Percentiles rank a stretch among this genome's conserved stretches.
Evolutionary conservation across 2,113 vertebrate genomes (phyloP).

Genomic region (Dicentrarchus labrax): DNA sequence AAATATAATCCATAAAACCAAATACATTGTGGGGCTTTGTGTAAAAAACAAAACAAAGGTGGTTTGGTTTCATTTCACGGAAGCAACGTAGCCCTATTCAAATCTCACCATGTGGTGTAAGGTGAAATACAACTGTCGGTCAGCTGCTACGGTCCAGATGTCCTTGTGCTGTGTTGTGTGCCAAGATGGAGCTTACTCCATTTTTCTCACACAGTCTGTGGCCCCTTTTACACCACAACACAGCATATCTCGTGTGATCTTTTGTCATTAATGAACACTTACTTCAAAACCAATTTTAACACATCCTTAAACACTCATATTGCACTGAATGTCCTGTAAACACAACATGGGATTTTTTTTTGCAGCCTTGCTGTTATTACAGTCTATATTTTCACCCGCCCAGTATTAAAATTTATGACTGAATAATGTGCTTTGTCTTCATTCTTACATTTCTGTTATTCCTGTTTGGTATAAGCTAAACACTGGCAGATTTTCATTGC

Average conservation of each 20-base stretch:
- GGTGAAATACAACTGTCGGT: slow-evolving; percentile 56
- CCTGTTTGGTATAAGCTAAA: slow-evolving; percentile 42
- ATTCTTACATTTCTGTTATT: slow-evolving; percentile 26
- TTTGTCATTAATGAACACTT: slow-evolving; percentile 40
- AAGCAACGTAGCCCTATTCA: slow-evolving; percentile 4
- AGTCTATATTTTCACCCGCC: not conserved
- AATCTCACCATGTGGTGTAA: slow-evolving; percentile 56
- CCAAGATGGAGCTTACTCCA: slow-evolving; percentile 32
- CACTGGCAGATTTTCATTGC: slow-evolving; percentile 21
- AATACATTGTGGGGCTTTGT: not conserved
- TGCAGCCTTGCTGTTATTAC: slow-evolving; percentile 1
- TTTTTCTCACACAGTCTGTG: slow-evolving; percentile 32
- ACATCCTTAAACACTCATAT: slow-evolving; percentile 8
- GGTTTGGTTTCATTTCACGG: slow-evolving; percentile 15
- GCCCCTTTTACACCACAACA: not conserved
- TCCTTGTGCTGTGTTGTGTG: slow-evolving; percentile 35
- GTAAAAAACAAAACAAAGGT: not conserved
- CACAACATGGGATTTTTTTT: not conserved
- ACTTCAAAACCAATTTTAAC: slow-evolving; percentile 19
- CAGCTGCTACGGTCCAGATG: slow-evolving; percentile 67
- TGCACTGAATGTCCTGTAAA: not conserved
- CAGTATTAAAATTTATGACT: slow-evolving; percentile 3
- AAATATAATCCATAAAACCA: not conserved
- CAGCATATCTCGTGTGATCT: slow-evolving; percentile 37
- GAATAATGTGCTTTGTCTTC: slow-evolving; percentile 25